A percentile compares a stretch with the other conserved stretches of the same genome.
Evolutionary conservation across 2,113 vertebrate genomes (phyloP).

Genomic region (Lepisosteus osseus): DNA sequence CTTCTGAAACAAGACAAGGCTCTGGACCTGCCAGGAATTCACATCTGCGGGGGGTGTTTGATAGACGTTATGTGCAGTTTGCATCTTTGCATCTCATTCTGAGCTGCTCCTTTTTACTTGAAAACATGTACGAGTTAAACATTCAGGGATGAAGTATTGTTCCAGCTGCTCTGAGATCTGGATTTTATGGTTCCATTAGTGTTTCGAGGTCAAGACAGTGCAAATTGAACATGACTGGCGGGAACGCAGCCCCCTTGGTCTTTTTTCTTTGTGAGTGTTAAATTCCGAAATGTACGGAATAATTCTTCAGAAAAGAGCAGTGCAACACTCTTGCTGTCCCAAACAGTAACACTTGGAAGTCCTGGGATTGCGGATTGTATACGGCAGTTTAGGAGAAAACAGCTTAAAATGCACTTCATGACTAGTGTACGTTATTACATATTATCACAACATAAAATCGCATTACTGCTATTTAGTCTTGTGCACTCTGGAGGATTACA

Average conservation of each 20-base stretch:
- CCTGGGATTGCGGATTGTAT: no score
- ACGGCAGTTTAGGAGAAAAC: no score
- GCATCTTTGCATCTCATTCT: slow-evolving; percentile 18
- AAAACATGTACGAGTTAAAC: slow-evolving; percentile 9
- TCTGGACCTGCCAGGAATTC: slow-evolving; percentile 51
- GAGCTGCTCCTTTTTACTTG: slow-evolving; percentile 12
- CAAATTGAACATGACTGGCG: background rate
- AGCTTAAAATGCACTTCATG: no score
- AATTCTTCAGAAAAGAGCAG: no score
- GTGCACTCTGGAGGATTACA: no score
- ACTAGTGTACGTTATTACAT: no score
- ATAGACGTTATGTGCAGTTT: background rate
- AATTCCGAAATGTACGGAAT: background rate
- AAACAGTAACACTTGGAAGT: no score
- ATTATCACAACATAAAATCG: no score
- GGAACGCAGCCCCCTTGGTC: background rate
- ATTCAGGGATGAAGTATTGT: slow-evolving; percentile 1
- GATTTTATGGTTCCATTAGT: slow-evolving; percentile 6
- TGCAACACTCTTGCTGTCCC: no score
- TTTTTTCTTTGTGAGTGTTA: background rate
- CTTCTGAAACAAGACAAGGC: no score
- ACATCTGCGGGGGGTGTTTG: slow-evolving; percentile 56
- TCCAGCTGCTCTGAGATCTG: background rate
- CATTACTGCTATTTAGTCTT: no score
- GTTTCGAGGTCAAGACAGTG: slow-evolving; percentile 2